Conservation (phyloP, 1,140 invertebrate species). For the Hyphantria cunea region DNA sequence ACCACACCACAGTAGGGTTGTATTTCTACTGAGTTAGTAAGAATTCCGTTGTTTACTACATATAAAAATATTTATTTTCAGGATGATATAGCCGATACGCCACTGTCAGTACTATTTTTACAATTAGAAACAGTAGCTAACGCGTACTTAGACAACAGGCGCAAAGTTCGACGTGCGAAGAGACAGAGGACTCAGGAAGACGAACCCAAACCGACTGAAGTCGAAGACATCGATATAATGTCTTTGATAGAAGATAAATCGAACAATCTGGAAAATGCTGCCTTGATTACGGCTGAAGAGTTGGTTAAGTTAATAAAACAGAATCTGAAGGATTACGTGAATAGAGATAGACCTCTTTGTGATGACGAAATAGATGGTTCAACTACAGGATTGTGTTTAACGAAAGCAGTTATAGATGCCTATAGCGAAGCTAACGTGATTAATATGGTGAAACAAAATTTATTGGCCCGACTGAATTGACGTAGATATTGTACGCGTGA, state of each 20-base stretch:
- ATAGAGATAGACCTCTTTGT: conserved; percentile 41
- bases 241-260: conserved; percentile 50
- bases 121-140: conserved; percentile 74
- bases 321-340: conserved; percentile 57
- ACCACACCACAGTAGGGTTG: too few species aligned
- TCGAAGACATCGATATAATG: conserved; percentile 60
- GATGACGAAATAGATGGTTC: conserved; percentile 65
- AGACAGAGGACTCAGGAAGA: conserved; percentile 66
- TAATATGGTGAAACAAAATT: conserved; percentile 69
- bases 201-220: conserved; percentile 19
- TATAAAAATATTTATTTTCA: conserved; percentile 40
- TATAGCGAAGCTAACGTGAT: conserved; percentile 68
- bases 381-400: conserved; percentile 57
- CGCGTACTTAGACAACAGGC: conserved; percentile 62
- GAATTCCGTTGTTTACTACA: too few species aligned
- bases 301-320: conserved; percentile 63
- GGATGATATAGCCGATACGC: conserved; percentile 75
- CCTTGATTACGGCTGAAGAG: conserved; percentile 48
- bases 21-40: too few species aligned
- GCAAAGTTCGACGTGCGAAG: conserved; percentile 65
- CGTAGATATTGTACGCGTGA: background rate
- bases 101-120: conserved; percentile 71
- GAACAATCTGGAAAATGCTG: conserved; percentile 55
- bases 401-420: conserved; percentile 70
- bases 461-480: conserved; percentile 57